Base-by-base conservation (phyloP, 2,797 vertebrate genomes). In the Euphonia xanthogaster region DNA sequence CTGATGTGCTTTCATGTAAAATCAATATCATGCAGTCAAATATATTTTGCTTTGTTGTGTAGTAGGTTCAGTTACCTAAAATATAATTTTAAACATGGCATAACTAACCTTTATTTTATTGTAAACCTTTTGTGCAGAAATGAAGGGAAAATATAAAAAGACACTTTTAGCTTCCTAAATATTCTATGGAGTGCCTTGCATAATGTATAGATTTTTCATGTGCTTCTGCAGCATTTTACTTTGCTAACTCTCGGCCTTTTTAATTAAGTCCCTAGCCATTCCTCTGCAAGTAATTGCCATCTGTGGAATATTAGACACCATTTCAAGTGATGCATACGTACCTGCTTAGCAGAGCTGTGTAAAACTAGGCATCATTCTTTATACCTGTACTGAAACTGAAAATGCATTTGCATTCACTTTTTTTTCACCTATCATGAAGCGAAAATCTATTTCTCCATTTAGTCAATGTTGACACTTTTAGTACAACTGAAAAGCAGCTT, bases 261-360 rank as follows among this genome's bases (percentile, higher is more conserved):
- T 97, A 98, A 98, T 98, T 98, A 98, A 97, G 96, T 97, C 96
- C 87, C 96, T 97, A 95, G 96, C 97, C 94, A 91, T 98, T 97
- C 94, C 93, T 96, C 95, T 97, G 94, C 96, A 97, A 97, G 95
- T 95, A 97, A 97, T 97, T 98, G 96, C 95, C 95, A 97, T 97
- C 97, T 93, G 86, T 95, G 84, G 97, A 97, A 97, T 95, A 98
- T 97, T 97, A 98, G 95, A 96, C 94, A 95, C 80, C 92, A 88
- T 91, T 97, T 91, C 31, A 47, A 96, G 92, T 95, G 94, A 96
- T 96, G 80, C 88, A 93, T 89, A 90, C 8, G 37, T 91, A 95
- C 85, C 93, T 95, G 82, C 84, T 95, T 94, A 91, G 86, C 54
- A 96, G 92, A 97, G 88, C 74, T 95, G 39, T 94, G 75, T 95